phyloP scores from a whole-genome alignment of 2,797 vertebrate species.

The Bradypus variegatus region DNA sequence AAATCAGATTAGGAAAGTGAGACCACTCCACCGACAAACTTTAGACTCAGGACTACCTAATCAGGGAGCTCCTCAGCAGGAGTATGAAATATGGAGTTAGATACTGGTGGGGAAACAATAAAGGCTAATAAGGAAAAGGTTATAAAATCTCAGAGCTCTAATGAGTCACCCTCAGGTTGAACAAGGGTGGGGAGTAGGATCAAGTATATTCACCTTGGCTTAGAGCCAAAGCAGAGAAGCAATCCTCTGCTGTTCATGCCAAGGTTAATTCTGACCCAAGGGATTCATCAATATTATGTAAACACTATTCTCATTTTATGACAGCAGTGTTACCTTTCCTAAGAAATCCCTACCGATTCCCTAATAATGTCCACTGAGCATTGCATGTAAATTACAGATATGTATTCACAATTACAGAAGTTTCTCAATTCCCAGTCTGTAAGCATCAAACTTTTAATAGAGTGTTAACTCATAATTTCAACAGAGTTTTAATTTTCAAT shows the following conservation, averaged over 20 bases:
- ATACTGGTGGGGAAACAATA: not conserved
- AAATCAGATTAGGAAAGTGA: slow-evolving; percentile 1
- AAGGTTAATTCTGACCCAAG: not conserved
- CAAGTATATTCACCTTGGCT: not conserved
- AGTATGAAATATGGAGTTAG: not conserved
- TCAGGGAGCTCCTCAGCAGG: not conserved
- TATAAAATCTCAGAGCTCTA: not conserved
- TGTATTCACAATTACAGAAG: slow-evolving; percentile 41
- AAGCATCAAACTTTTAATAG: slow-evolving; percentile 55
- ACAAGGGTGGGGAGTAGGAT: not conserved
- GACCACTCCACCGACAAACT: not conserved
- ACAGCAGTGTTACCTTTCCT: not conserved
- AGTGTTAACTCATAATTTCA: slow-evolving; percentile 31
- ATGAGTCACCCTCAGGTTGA: not conserved
- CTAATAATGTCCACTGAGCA: slow-evolving; percentile 52
- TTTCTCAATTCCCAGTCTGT: slow-evolving; percentile 25
- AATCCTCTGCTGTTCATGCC: not conserved
- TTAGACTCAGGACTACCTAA: not conserved
- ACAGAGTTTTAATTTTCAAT: slow-evolving; percentile 19
- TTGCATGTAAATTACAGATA: slow-evolving; percentile 20
- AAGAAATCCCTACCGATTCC: not conserved
- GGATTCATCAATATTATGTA: not conserved
- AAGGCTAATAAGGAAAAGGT: not conserved
- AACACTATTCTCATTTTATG: slow-evolving; percentile 28
- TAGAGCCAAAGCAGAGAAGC: not conserved